Evolutionary conservation across 2,113 vertebrate genomes (phyloP).

Genomic region (Damaliscus lunatus): DNA sequence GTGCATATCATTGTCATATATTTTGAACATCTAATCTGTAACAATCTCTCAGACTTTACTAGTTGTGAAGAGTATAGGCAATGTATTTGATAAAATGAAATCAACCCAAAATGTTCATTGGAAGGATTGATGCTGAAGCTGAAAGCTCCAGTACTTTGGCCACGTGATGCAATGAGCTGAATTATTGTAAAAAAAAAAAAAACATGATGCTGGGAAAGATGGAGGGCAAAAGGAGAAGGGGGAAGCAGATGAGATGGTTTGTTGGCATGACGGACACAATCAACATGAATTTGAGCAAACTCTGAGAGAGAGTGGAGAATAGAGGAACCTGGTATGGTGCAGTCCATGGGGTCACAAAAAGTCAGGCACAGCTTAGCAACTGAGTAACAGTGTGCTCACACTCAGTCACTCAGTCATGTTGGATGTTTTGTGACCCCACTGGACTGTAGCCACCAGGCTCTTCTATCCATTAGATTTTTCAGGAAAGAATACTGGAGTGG

Average conservation of each 20-base stretch:
- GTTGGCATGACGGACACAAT: neutral
- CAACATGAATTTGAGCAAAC: neutral
- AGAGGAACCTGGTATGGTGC: neutral
- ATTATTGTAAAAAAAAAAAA: neutral
- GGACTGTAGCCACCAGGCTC: neutral
- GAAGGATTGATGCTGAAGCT: neutral
- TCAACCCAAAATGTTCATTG: neutral
- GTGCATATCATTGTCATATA: neutral
- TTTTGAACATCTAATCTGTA: neutral
- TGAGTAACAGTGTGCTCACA: neutral
- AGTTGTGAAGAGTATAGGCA: neutral
- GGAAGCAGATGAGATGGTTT: neutral
- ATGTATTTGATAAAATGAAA: neutral
- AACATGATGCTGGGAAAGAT: neutral
- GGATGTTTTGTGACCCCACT: neutral
- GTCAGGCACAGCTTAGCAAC: neutral
- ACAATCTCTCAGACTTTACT: neutral
- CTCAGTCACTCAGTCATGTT: neutral
- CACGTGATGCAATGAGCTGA: neutral
- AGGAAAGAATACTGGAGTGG: neutral
- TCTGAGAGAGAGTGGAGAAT: neutral
- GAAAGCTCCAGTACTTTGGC: neutral
- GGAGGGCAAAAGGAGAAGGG: neutral
- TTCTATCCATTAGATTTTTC: neutral
- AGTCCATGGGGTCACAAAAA: neutral